Conservation (phyloP, 2,113 vertebrate species). For the Chascanopsetta lugubris region DNA sequence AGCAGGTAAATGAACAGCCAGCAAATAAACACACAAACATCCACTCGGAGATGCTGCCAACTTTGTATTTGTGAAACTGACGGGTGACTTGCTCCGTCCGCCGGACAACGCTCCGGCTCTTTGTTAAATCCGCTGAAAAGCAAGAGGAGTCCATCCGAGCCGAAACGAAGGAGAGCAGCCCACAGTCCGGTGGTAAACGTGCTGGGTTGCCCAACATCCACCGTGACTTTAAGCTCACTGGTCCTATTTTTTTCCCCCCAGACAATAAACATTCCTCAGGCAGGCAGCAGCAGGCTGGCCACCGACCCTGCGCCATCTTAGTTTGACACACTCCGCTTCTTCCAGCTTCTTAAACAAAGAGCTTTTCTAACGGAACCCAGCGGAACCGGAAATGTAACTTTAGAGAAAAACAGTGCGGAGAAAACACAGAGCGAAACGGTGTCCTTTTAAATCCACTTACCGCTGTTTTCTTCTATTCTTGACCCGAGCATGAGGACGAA, state of each 20-base stretch:
- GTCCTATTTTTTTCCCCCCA: constrained; percentile 6
- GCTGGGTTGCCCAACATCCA: neutral
- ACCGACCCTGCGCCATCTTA: constrained; percentile 86
- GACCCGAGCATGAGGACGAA: constrained; percentile 73
- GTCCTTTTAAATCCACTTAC: constrained; percentile 46
- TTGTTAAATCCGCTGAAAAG: constrained; percentile 22
- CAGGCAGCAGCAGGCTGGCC: constrained; percentile 72
- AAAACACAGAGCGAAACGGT: fast-evolving
- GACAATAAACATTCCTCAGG: constrained; percentile 79
- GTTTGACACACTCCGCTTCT: constrained; percentile 72
- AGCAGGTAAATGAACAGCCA: constrained; percentile 33
- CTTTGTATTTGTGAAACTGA: constrained; percentile 50
- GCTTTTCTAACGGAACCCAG: constrained; percentile 16
- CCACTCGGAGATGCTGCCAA: constrained; percentile 45
- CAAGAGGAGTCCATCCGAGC: neutral
- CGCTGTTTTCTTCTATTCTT: constrained; percentile 68
- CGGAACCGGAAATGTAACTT: constrained; percentile 12
- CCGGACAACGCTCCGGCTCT: constrained; percentile 5
- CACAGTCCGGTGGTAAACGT: neutral
- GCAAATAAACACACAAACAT: constrained; percentile 31
- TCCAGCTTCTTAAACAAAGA: constrained; percentile 77
- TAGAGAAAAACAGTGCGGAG: neutral
- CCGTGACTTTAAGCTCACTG: constrained; percentile 42
- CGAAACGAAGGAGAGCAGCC: neutral
- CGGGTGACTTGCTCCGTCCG: neutral